Evolutionary conservation across 1,140 invertebrate genomes (phyloP).

Genomic region (Neotoxoptera formosana): DNA sequence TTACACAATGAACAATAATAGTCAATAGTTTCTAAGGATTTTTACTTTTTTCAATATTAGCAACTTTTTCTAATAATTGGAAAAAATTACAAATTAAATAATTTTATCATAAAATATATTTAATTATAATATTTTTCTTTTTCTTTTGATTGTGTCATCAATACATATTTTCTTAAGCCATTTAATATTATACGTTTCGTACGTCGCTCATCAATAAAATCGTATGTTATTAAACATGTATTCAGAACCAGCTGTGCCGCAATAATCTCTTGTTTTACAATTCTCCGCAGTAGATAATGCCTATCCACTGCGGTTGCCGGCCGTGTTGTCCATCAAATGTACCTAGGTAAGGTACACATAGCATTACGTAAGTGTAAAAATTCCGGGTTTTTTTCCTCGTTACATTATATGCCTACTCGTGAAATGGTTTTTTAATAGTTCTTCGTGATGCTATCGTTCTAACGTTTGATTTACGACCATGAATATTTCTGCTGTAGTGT

Average conservation of each 20-base stretch:
- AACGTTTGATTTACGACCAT: not conserved
- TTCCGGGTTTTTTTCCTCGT: not conserved
- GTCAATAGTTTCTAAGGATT: not conserved
- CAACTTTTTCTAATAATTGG: not conserved
- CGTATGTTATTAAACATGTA: not conserved
- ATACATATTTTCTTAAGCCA: not conserved
- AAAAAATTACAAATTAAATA: too few species aligned
- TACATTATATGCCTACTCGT: not conserved
- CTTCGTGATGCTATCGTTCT: not conserved
- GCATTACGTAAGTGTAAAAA: not conserved
- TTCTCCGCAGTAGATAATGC: not conserved
- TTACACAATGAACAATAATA: not conserved
- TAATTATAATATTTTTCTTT: not conserved
- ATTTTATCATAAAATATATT: not conserved
- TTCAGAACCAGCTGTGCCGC: not conserved
- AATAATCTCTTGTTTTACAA: slow-evolving; percentile 42
- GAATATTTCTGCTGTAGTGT: not conserved
- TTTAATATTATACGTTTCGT: not conserved
- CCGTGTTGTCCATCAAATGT: not conserved
- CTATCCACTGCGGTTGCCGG: too few species aligned
- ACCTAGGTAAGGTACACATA: not conserved
- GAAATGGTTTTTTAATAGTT: not conserved
- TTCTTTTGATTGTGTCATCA: not conserved
- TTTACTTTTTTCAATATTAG: not conserved
- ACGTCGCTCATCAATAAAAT: not conserved